These are phyloP conservation scores for Halictus ligatus DNA, from an alignment of 2,888 invertebrate species.

Conservation along the genomic window DNA sequence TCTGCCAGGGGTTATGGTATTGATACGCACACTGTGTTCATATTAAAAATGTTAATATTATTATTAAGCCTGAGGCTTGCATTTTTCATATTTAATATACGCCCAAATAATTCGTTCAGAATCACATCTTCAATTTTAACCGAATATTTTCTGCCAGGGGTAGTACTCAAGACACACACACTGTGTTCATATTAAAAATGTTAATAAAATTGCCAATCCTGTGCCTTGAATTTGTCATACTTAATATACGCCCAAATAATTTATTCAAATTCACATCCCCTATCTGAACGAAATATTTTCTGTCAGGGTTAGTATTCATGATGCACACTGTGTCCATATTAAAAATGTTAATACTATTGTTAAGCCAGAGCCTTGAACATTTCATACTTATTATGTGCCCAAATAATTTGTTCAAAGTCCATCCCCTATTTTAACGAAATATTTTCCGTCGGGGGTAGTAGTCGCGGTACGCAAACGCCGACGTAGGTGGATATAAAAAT, in stretches of 20 bases:
- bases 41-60: background rate
- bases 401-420: background rate
- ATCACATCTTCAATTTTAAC: too few species aligned
- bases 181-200: background rate
- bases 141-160: too few species aligned
- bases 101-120: too few species aligned
- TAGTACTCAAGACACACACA: background rate
- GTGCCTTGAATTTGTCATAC: background rate
- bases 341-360: background rate
- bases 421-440: background rate
- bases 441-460: background rate
- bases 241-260: background rate
- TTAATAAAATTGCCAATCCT: background rate
- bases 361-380: background rate
- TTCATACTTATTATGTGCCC: background rate
- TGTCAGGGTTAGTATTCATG: accelerated
- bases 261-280: background rate
- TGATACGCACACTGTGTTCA: background rate
- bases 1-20: background rate
- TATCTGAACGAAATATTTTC: background rate
- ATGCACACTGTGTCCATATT: background rate
- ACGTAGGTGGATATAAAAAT: background rate
- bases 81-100: too few species aligned
- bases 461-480: too few species aligned
- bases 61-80: too few species aligned